These are phyloP conservation scores for Adelphocoris suturalis DNA, from an alignment of 2,888 invertebrate species.

Conservation along the genomic window DNA sequence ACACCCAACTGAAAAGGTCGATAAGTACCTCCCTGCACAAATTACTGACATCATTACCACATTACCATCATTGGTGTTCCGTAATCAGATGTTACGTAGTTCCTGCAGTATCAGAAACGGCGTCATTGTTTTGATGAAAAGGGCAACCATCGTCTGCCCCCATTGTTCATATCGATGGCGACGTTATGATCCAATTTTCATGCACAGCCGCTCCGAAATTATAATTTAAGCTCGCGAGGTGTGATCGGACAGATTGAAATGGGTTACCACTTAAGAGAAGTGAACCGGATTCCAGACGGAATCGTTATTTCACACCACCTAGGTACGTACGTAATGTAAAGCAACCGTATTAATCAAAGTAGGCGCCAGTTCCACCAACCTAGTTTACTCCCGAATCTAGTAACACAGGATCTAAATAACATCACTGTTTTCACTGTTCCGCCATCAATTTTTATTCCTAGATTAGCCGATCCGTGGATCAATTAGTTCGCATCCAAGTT, in stretches of 20 bases:
- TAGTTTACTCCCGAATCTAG: too few relatives aligned
- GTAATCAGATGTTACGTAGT: neutral
- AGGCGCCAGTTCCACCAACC: too few relatives aligned
- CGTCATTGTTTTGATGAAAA: conserved; percentile 3
- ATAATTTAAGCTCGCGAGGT: neutral
- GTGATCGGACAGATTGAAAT: neutral
- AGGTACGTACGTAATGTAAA: too few relatives aligned
- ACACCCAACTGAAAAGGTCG: too few relatives aligned
- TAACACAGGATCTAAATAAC: too few relatives aligned
- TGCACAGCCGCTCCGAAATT: neutral
- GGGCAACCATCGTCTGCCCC: neutral
- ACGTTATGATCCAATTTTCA: neutral
- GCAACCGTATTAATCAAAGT: too few relatives aligned
- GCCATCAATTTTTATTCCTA: too few relatives aligned
- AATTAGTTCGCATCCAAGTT: too few relatives aligned
- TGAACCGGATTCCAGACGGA: neutral
- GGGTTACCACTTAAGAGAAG: neutral
- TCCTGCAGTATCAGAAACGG: neutral
- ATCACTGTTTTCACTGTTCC: too few relatives aligned
- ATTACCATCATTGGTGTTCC: neutral
- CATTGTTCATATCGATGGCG: neutral
- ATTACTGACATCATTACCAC: neutral
- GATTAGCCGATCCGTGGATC: too few relatives aligned
- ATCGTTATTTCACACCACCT: neutral
- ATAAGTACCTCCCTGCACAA: too few relatives aligned